Base-by-base conservation (phyloP, 2,113 vertebrate genomes). In the Genyomyrus donnyi region DNA sequence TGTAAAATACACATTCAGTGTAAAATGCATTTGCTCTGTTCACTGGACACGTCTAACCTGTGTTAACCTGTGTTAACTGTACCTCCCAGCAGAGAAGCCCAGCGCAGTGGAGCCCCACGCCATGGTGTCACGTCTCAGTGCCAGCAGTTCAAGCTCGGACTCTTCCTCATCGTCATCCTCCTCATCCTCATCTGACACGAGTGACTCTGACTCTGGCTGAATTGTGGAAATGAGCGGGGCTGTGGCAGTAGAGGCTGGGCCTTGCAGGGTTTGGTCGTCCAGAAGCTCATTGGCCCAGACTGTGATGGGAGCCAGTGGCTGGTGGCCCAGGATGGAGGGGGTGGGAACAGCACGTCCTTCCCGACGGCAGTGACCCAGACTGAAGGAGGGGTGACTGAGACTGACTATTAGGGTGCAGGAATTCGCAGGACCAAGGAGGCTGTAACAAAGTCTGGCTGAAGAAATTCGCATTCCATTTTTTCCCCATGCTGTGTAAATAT, bases 11-110 rank as follows among this genome's bases (percentile, higher is more conserved):
- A 27, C n/a, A 56, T 56, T 56, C 52, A 53, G 42, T 42, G 42
- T 42, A 2, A 39, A 39, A 39, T 39, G 39, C 39, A 39, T 66
- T 27, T 66, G n/a, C 9, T 13, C 62, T 27, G 9, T 31, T 13
- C 5, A 39, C 15, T 77, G 31, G 35, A 39, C 70, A 77, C 15
- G 4, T 39, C 70, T 77, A 42, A 77, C 74, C 35, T 13, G 31
- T 70, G 62, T 39, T 70, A 31, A 70, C 62, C 62, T 9, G n/a
- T 77, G 74, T 46, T 85, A 85, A 85, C 83, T 85, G 11, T 42
- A 17, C 74, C 85, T 24, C 27, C 0, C 94, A 98, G 98, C 89
- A 56, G 97, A 94, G 89, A 98, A 98, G 88, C 96, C 97, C 85
- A 95, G 94, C 0, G 94, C 96, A 2, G 94, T 92, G 0, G 96